Evolutionary conservation across 30 jellyfish, hydroid and myxozoan species (phyloP).

Genomic region (Aurelia sp.): DNA sequence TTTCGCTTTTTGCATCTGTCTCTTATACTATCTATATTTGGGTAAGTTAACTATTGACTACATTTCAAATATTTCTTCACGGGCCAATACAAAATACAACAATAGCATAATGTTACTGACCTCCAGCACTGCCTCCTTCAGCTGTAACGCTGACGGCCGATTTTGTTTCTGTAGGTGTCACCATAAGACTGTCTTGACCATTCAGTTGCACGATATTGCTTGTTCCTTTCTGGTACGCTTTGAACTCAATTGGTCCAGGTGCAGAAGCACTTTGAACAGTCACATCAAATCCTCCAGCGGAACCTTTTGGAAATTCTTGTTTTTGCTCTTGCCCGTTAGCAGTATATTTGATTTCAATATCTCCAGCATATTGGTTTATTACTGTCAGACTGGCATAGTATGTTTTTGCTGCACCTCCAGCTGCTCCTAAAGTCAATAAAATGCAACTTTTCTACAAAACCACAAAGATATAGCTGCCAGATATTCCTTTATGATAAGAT

Average conservation of each 20-base stretch:
- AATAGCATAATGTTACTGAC: too few relatives aligned
- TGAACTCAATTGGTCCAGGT: slow-evolving; percentile 29
- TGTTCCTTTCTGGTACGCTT: slow-evolving; percentile 63
- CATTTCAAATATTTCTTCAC: too few relatives aligned
- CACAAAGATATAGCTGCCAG: too few relatives aligned
- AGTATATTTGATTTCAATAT: slow-evolving; percentile 29
- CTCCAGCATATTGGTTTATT: slow-evolving; percentile 34
- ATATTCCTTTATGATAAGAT: too few relatives aligned
- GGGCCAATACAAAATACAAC: too few relatives aligned
- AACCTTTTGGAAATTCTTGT: slow-evolving; percentile 7
- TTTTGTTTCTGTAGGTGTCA: slow-evolving; percentile 35
- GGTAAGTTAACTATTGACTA: too few relatives aligned
- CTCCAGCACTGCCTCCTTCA: not conserved
- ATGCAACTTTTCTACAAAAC: too few relatives aligned
- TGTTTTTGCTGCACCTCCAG: slow-evolving; percentile 5
- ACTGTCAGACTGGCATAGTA: slow-evolving; percentile 48
- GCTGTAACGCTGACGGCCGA: not conserved
- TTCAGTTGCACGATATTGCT: slow-evolving; percentile 14
- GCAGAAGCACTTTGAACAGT: slow-evolving; percentile 11
- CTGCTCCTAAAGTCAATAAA: too few relatives aligned
- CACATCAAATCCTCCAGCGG: slow-evolving; percentile 9
- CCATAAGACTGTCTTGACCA: slow-evolving; percentile 15
- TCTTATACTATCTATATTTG: too few relatives aligned
- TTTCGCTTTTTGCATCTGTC: too few relatives aligned
- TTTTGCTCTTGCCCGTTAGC: slow-evolving; percentile 31